Conservation (phyloP, 2,113 vertebrate species). For the Dromas ardeola region DNA sequence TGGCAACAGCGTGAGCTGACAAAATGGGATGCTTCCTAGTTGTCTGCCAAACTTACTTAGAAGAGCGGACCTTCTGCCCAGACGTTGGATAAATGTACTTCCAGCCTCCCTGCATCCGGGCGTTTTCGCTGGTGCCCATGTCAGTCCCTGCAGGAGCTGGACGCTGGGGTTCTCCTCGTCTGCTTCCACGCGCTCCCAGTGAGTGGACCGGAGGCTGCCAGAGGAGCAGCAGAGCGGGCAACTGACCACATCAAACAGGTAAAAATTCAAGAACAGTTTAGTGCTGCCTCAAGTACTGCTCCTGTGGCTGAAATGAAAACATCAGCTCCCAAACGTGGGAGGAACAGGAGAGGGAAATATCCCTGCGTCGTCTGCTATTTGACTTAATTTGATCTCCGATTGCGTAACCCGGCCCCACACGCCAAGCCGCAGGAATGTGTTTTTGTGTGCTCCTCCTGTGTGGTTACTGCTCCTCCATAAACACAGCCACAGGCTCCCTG, state of each 20-base stretch:
- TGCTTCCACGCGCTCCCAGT: neutral
- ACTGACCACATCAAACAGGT: neutral
- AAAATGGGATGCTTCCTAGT: neutral
- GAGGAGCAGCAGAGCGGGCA: neutral
- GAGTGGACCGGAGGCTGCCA: neutral
- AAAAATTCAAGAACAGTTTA: rapidly evolving
- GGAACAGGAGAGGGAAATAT: neutral
- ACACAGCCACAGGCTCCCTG: rapidly evolving
- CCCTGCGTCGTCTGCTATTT: neutral
- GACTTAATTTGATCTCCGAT: neutral
- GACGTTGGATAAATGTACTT: rapidly evolving
- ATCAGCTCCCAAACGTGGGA: neutral
- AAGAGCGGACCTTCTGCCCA: neutral
- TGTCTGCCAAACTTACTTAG: neutral
- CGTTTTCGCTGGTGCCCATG: neutral
- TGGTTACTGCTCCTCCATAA: neutral
- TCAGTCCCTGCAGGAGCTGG: neutral
- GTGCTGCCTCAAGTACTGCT: rapidly evolving
- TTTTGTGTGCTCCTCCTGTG: neutral
- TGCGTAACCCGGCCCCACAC: rapidly evolving
- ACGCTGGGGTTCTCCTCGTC: rapidly evolving
- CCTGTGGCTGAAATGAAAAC: neutral
- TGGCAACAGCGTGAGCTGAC: neutral
- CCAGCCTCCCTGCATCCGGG: neutral
- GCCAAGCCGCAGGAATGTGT: constrained; percentile 42